phyloP scores from a whole-genome alignment of 2,888 invertebrate species.

The Chloroclystis v-ata region DNA sequence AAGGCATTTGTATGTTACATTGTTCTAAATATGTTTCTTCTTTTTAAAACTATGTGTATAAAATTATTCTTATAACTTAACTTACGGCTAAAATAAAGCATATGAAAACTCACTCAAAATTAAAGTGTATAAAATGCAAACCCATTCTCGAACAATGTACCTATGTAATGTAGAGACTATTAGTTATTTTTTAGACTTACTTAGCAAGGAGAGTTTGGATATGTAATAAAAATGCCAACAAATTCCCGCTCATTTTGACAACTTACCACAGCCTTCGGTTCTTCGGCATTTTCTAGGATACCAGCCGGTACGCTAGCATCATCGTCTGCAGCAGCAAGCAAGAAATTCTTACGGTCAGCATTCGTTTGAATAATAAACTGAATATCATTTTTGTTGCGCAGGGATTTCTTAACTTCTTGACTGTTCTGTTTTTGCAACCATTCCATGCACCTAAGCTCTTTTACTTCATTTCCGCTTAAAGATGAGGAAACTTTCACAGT shows the following conservation, averaged over 20 bases:
- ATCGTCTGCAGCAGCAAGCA: conserved; percentile 57
- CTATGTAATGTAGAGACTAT: no score
- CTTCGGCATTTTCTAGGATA: conserved; percentile 45
- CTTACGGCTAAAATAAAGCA: no score
- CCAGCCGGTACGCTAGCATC: conserved; percentile 60
- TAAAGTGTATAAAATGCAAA: no score
- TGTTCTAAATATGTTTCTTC: no score
- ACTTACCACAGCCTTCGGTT: conserved; percentile 56
- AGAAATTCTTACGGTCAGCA: conserved; percentile 57
- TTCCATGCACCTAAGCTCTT: conserved; percentile 53
- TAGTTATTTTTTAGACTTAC: no score
- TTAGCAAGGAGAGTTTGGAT: no score
- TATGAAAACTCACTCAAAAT: no score
- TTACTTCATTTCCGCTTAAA: conserved; percentile 29
- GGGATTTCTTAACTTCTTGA: conserved; percentile 49
- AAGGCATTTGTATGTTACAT: no score
- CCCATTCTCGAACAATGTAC: no score
- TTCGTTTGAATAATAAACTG: conserved; percentile 65
- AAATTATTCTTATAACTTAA: no score
- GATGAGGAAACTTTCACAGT: conserved; percentile 8
- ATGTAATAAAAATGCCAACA: background rate
- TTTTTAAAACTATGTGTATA: no score
- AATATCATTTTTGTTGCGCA: conserved; percentile 63
- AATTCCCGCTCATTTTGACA: conserved; percentile 7
- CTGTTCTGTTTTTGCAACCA: conserved; percentile 67